Evolutionary conservation across 2,797 vertebrate species (phyloP), one percentile per base, ranked within the genome.

Genomic region (Sparus aurata): DNA sequence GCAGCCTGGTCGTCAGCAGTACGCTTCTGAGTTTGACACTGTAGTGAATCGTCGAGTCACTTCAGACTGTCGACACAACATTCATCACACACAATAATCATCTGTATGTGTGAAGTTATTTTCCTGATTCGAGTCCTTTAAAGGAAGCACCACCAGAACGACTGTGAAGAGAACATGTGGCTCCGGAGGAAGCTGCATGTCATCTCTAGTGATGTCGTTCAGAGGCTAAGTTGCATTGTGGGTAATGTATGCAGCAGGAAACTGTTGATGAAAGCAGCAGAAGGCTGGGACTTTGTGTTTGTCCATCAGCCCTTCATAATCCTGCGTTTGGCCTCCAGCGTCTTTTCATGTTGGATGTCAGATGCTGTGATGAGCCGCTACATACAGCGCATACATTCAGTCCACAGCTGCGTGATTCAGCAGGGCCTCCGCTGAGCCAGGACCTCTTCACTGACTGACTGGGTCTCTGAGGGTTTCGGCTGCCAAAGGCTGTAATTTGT

Each of bases 401-500:
- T 23, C 23, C 84, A 61, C 79, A 86, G 80, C 80, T 86, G 80
- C 20, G 30, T 60, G 0, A 66, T 77, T 84, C 82, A 75, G 62
- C 43, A 5, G 30, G 20, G 15, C 38, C 60, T 50, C n/a, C 23
- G 13, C 57, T 18, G 67, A 83, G 71, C 55, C 69, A 10, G 63
- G 46, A 52, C 34, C 77, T 57, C 38, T 80, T 75, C 60, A 55
- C 20, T 15, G 43, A 5, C 55, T 3, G 54, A 54, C 53, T 2
- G 23, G 8, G 49, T 63, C 81, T 79, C 67, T 1, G 55, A 68
- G 69, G 77, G 50, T 3, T 50, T 71, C 11, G 45, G 49, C 83
- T 79, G 85, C 77, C 89, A 79, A 43, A 65, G 64, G 77, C 87
- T 73, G 49, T 65, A 76, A 90, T 86, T 82, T 87, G 83, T 87